Base-by-base conservation (phyloP, 1,140 invertebrate species). In the Halesus radiatus region DNA sequence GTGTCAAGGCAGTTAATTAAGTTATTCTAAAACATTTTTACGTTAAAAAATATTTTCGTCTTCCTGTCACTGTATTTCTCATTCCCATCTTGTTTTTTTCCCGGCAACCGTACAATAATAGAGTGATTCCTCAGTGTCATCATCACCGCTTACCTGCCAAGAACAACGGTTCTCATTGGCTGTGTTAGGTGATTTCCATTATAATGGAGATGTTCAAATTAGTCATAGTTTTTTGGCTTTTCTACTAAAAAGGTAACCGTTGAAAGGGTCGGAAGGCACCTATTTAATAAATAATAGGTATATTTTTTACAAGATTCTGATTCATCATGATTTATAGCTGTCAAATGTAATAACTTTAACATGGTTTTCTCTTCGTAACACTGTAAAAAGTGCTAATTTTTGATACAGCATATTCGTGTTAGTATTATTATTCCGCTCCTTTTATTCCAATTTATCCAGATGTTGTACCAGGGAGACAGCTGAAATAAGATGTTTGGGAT, bases 111-210 rank as follows among this genome's bases (percentile, higher is more conserved):
- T 45, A 10, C 37, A 70, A 78, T 73, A 73, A 79, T 79, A 45
- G 45, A 54, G 66, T 73, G 32, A 79, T 79, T 26, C 60, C 50
- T 79, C 78, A 79, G 32, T 74, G 78, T 79, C 78, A 79, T 78
- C 60, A 70, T 62, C 50, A 50, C 26, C 16, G 23, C n/a, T 23
- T 68, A 78, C 76, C 76, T 78, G 76, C 37, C 72, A 75, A 23
- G 23, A 75, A 75, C 26, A 32, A 56, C 72, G 18, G 18, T 15
- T 29, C 53, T 29, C 53, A 75, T 58, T 75, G 72, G 75, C 32
- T 37, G 13, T 10, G 20, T 50, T 22, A 32, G 15, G 22, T 23
- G 53, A 58, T 56, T 37, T 32, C 72, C 15, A 75, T 58, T 75
- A 56, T 76, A 76, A 76, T 76, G 50, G 32, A 66, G 60, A 52